Conservation (phyloP, 1,140 invertebrate species). For the Philotrypesis tridentata region DNA sequence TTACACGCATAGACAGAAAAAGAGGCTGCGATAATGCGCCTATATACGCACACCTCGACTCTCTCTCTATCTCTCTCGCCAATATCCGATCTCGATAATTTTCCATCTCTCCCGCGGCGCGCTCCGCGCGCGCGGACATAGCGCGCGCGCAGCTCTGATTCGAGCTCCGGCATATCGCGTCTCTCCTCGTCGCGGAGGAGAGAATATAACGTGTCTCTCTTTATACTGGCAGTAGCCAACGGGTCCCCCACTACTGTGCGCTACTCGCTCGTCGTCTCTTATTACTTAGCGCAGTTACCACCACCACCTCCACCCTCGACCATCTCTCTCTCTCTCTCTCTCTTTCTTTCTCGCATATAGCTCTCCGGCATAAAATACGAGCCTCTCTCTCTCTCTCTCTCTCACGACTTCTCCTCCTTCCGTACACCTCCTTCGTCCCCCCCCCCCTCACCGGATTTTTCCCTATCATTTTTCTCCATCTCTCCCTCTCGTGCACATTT, state of each 20-base stretch:
- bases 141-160: background rate
- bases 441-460: slow-evolving; percentile 19
- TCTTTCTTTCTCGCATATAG: background rate
- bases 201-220: background rate
- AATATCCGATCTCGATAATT: slow-evolving; percentile 28
- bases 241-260: background rate
- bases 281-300: background rate
- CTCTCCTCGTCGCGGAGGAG: too few relatives aligned
- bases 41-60: too few relatives aligned
- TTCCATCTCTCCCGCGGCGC: slow-evolving; percentile 11
- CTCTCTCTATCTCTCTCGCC: background rate
- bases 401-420: slow-evolving; percentile 38
- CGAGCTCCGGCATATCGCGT: background rate
- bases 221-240: background rate
- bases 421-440: slow-evolving; percentile 24
- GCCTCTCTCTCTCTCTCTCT: slow-evolving; percentile 25
- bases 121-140: too few relatives aligned
- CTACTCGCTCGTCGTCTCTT: background rate
- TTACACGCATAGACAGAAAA: too few relatives aligned
- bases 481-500: slow-evolving; percentile 15
- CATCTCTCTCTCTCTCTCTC: slow-evolving; percentile 30
- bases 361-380: background rate
- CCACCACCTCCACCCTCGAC: background rate
- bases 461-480: background rate
- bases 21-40: too few relatives aligned